Evolutionary conservation across 2,888 invertebrate species (phyloP).

Genomic region (Tetropium fuscum): DNA sequence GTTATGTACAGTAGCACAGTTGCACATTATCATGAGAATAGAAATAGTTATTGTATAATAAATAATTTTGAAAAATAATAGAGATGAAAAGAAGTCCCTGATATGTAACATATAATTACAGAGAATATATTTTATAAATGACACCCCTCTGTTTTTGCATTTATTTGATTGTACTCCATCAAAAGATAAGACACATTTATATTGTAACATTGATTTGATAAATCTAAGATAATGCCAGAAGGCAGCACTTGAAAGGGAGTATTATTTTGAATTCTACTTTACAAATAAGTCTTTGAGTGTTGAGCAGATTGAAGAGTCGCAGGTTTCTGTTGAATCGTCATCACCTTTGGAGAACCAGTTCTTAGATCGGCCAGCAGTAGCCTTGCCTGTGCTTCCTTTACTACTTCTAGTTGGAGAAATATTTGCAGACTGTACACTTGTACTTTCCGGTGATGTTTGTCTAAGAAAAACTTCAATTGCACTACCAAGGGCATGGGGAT

Average conservation of each 20-base stretch:
- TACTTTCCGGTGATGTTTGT: conserved; percentile 70
- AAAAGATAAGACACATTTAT: conserved; percentile 58
- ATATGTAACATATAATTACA: not conserved
- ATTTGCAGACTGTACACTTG: conserved; percentile 49
- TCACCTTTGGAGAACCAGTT: conserved; percentile 76
- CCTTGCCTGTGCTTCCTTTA: conserved; percentile 40
- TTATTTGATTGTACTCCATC: conserved; percentile 54
- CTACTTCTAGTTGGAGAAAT: conserved; percentile 51
- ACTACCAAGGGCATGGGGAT: conserved; percentile 83
- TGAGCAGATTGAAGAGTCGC: conserved; percentile 85
- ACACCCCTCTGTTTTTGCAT: conserved; percentile 5
- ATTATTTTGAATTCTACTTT: conserved; percentile 69
- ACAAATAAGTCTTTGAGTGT: conserved; percentile 89
- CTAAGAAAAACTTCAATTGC: conserved; percentile 87
- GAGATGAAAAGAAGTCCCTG: not conserved
- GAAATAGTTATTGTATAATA: not conserved
- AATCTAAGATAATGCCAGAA: conserved; percentile 25
- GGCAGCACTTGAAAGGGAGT: conserved; percentile 36
- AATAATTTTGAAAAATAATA: not conserved
- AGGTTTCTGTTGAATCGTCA: conserved; percentile 75
- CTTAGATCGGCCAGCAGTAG: conserved; percentile 51
- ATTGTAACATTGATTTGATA: conserved; percentile 52
- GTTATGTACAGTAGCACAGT: too few relatives aligned
- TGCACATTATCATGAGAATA: too few relatives aligned
- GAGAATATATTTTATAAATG: conserved; percentile 1